Base-by-base conservation (phyloP, 2,113 vertebrate genomes). In the Corydoras sp. region DNA sequence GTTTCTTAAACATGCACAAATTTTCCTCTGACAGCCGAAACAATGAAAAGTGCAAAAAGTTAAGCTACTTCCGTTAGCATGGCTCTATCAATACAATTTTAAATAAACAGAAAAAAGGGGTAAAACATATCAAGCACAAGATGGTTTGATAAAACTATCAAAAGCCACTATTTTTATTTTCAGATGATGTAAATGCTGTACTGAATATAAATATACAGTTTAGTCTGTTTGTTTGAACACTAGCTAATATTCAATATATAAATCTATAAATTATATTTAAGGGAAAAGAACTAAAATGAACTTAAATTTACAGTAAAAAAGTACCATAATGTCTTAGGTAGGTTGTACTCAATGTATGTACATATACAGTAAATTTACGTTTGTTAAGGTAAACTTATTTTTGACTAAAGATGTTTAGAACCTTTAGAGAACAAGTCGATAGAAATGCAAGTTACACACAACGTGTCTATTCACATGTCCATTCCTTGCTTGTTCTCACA, bases 161-260 rank as follows among this genome's bases (percentile, higher is more conserved):
- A 70, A 70, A 69, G 62, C 50, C 53, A 48, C 58, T 32, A 70
- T 66, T 58, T 77, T 81, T 82, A 75, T 79, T 82, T 84, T 76
- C 15, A 78, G 66, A 78, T 73, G 59, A 66, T 84, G 80, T 83
- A 83, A 80, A 80, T 80, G 49, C 75, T 81, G 77, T 79, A 81
- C 58, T 70, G 70, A 77, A 75, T 80, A 81, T 76, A 76, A 77
- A 78, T 75, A 75, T 75, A 70, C 69, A 77, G 51, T 70, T 30
- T 60, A 79, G 72, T 76, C 69, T 72, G 71, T 82, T 69, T 68
- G 71, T 71, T 65, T 69, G 49, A 77, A 71, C 62, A 76, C 64
- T 60, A 62, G 62, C 73, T 77, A 69, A 72, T 76, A 73, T 70
- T 62, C 50, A 79, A 71, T 60, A 69, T 71, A 71, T 15, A 65